Base-by-base conservation (phyloP, 2,113 vertebrate species). In the Peromyscus maniculatus region DNA sequence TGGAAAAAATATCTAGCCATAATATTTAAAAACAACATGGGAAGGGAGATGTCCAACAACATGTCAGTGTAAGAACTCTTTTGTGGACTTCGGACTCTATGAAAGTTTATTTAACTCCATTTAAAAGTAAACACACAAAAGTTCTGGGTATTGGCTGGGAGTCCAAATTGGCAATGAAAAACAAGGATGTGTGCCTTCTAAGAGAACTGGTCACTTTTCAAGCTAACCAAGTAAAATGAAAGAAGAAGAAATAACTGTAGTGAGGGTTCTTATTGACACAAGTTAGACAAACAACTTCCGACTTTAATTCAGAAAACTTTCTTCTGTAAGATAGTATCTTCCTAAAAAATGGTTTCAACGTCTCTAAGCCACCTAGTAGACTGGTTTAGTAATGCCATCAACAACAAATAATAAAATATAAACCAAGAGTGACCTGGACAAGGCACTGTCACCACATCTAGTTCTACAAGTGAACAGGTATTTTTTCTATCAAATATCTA, bases 391-490 rank as follows among this genome's bases (percentile, higher is more conserved):
- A 92, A 82, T 79, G 59, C 5, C 90, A 89, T 91, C 93, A 92
- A 95, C 67, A 96, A 91, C 43, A 87, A 84, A 64, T 69, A 91
- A 92, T 36, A 89, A 95, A 91, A 92, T 94, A 55, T 21, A 82
- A 78, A 88, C n/a, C 49, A 79, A 59, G 28, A 87, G 46, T 91
- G n/a, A 94, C 36, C 39, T 62, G 26, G 13, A 94, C 7, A 62
- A 39, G 17, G 7, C 79, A 36, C 39, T 71, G 92, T 39, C 46
- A 96, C 96, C 94, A 92, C 15, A 94, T 12, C 71, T 84, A 84
- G 17, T 31, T 92, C 86, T 31, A 96, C 36, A 91, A 89, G 43
- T 62, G 3, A 89, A 89, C 71, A 6, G 12, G 43, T 57, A 91
- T 75, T 94, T 96, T 62, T 59, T 94, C 52, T 62, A 43, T 43